phyloP scores from a whole-genome alignment of 2,797 vertebrate species.

The Tiaroga cobitis region DNA sequence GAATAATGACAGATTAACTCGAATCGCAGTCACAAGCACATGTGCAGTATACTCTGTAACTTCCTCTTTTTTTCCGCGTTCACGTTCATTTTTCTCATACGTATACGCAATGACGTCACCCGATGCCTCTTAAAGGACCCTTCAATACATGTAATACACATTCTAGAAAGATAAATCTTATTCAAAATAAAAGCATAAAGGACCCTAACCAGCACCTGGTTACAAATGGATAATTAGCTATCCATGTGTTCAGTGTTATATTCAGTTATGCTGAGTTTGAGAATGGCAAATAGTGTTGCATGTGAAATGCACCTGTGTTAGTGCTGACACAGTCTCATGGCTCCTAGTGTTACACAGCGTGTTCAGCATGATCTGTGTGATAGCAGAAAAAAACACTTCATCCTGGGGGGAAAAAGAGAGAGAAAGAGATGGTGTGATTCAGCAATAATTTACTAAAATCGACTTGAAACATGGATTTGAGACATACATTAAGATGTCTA shows the following conservation, averaged over 20 bases:
- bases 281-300: not conserved
- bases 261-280: not conserved
- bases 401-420: not conserved
- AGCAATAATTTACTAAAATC: not conserved
- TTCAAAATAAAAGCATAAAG: no score
- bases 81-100: no score
- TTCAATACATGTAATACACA: no score
- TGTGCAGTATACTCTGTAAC: no score
- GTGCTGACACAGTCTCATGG: constrained; percentile 1
- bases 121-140: no score
- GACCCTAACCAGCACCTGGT: no score
- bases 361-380: not conserved
- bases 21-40: no score
- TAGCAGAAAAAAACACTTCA: not conserved
- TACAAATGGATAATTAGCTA: no score
- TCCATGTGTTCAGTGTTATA: not conserved
- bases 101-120: no score
- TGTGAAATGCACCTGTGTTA: constrained; percentile 2
- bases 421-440: constrained; percentile 2
- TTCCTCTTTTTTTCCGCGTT: no score
- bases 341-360: not conserved
- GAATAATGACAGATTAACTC: no score
- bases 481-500: not conserved
- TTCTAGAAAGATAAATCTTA: no score
- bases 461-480: not conserved